These are phyloP conservation scores for Tribolium freemani DNA, from an alignment of 2,888 invertebrate genomes.

Conservation along the genomic window DNA sequence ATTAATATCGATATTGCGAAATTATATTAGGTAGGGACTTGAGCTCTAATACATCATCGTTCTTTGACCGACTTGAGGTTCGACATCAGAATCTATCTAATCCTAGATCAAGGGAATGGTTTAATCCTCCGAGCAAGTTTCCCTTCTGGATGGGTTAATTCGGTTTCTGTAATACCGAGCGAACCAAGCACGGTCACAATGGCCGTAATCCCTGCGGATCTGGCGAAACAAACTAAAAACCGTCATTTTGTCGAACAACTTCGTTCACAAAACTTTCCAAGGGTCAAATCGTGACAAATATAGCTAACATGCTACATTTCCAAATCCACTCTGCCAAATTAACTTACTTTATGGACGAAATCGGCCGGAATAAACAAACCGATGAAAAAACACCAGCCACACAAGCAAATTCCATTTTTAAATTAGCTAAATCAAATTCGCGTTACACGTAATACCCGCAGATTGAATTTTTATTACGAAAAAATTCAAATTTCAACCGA, in stretches of 20 bases:
- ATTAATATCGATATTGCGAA: constrained; percentile 44
- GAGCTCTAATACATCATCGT: constrained; percentile 53
- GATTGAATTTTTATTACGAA: constrained; percentile 42
- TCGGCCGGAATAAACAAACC: not conserved
- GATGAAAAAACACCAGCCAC: not conserved
- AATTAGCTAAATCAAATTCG: constrained; percentile 23
- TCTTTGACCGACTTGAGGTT: constrained; percentile 57
- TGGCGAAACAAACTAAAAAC: constrained; percentile 64
- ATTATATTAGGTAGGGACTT: constrained; percentile 41
- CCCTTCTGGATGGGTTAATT: constrained; percentile 65
- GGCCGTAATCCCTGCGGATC: constrained; percentile 64
- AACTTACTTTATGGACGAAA: constrained; percentile 19
- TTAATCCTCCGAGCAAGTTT: constrained; percentile 66
- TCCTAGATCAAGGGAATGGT: constrained; percentile 64
- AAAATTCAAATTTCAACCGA: constrained; percentile 37
- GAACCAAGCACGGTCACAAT: constrained; percentile 63
- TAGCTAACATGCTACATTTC: constrained; percentile 35
- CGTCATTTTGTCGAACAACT: constrained; percentile 64
- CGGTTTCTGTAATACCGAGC: constrained; percentile 60
- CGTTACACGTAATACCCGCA: constrained; percentile 35
- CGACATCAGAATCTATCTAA: constrained; percentile 64
- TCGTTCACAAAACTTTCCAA: constrained; percentile 59
- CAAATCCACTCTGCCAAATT: constrained; percentile 39
- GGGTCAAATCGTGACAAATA: constrained; percentile 54
- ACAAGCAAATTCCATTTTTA: not conserved